phyloP scores from a whole-genome alignment of 2,113 vertebrate genomes.

The Connochaetes taurinus region DNA sequence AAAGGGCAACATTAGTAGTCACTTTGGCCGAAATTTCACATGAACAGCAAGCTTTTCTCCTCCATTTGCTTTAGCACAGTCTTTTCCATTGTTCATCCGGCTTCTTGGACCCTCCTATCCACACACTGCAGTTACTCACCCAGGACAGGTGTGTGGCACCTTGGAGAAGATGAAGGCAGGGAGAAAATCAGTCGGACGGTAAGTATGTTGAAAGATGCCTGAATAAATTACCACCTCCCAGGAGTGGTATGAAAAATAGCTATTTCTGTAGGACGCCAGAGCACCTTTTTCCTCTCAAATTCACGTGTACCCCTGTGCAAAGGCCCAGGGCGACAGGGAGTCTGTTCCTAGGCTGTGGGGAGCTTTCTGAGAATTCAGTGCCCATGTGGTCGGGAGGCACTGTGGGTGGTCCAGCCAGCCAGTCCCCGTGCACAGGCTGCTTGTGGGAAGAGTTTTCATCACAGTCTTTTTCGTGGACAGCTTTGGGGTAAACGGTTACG shows the following conservation, averaged over 20 bases:
- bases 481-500: not conserved
- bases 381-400: not conserved
- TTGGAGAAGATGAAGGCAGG: conserved; percentile 9
- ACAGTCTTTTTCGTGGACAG: fast-evolving
- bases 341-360: not conserved
- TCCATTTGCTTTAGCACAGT: not conserved
- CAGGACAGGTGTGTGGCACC: conserved; percentile 1
- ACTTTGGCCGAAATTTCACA: not conserved
- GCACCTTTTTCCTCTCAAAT: conserved; percentile 10
- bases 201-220: conserved; percentile 42
- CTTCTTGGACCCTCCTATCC: not conserved
- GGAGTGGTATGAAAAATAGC: not conserved
- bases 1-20: not conserved
- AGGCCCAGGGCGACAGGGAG: not conserved
- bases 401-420: no score
- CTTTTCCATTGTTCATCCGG: not conserved
- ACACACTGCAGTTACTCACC: not conserved
- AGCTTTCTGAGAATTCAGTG: not conserved
- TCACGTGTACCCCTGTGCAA: fast-evolving
- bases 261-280: not conserved
- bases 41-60: not conserved
- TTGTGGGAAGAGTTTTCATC: not conserved
- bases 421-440: no score
- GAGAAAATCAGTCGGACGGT: not conserved
- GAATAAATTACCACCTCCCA: conserved; percentile 32